Evolutionary conservation across 2,797 vertebrate genomes (phyloP).

Genomic region (Parotocinclus haroldoi): DNA sequence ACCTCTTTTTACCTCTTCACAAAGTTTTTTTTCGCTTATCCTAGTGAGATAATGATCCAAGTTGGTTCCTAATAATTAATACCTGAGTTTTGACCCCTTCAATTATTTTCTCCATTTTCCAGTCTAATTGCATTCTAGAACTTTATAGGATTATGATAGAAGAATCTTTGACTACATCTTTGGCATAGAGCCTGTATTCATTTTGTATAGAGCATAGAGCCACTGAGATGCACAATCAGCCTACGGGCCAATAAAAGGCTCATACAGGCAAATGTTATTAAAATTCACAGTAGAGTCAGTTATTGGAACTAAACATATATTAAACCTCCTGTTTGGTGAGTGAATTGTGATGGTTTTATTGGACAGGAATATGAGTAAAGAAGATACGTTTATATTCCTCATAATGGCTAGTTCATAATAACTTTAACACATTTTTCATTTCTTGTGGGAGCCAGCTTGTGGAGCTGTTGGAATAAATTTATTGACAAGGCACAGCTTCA

Average conservation of each 20-base stretch:
- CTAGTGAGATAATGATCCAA: background rate
- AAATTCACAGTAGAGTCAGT: conserved; percentile 2
- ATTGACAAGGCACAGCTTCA: conserved; percentile 34
- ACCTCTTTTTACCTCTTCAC: no score
- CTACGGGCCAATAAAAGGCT: conserved; percentile 2
- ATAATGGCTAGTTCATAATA: conserved; percentile 24
- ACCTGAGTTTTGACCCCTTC: background rate
- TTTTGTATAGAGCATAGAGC: background rate
- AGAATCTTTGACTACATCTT: background rate
- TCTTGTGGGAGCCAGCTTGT: conserved; percentile 28
- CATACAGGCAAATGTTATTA: conserved; percentile 16
- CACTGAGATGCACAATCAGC: background rate
- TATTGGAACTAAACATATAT: conserved; percentile 8
- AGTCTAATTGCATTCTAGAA: background rate
- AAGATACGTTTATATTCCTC: conserved; percentile 24
- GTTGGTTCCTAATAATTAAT: conserved; percentile 4
- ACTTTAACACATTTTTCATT: conserved; percentile 26
- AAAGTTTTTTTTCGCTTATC: background rate
- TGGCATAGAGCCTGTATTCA: background rate
- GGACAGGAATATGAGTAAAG: conserved; percentile 10
- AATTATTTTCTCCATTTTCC: background rate
- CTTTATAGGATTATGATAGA: background rate
- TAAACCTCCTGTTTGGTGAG: conserved; percentile 11
- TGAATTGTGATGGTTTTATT: conserved; percentile 21
- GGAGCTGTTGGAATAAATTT: conserved; percentile 40